These are phyloP conservation scores for Norana najaformis DNA, from an alignment of 2,888 invertebrate species.

Conservation along the genomic window DNA sequence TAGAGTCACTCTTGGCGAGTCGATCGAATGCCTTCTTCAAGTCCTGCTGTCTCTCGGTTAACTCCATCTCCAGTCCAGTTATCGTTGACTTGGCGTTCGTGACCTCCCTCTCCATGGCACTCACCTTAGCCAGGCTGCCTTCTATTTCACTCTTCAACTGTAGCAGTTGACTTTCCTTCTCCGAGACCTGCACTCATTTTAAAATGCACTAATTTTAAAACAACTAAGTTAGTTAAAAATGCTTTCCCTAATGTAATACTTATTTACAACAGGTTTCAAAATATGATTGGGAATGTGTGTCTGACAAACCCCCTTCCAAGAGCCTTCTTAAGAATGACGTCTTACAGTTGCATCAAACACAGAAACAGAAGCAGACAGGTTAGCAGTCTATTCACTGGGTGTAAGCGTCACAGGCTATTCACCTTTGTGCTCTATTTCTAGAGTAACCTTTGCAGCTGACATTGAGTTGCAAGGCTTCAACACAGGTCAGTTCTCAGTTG, in stretches of 20 bases:
- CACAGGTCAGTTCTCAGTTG: no score
- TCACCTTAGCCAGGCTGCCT: conserved; percentile 47
- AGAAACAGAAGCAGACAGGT: neutral
- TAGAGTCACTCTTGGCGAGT: conserved; percentile 51
- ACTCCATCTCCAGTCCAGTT: conserved; percentile 56
- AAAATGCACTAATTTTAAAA: conserved; percentile 47
- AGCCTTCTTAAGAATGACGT: neutral
- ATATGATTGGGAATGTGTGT: neutral
- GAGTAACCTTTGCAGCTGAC: no score
- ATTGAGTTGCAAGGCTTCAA: no score
- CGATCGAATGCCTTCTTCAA: conserved; percentile 51
- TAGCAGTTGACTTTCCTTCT: conserved; percentile 52
- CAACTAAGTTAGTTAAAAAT: neutral
- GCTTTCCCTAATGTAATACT: neutral
- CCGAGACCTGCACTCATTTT: conserved; percentile 45
- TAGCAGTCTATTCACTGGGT: neutral
- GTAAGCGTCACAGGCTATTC: no score
- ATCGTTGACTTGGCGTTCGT: conserved; percentile 50
- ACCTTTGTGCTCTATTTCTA: no score
- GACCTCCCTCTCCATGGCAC: neutral
- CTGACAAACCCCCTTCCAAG: neutral
- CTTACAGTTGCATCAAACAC: neutral
- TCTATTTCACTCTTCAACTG: conserved; percentile 53
- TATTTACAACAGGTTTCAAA: neutral
- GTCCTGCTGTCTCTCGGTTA: conserved; percentile 54